Evolutionary conservation across 1,140 invertebrate genomes (phyloP), one percentile per base, ranked within the genome.

Genomic region (Neodiprion pinetum): DNA sequence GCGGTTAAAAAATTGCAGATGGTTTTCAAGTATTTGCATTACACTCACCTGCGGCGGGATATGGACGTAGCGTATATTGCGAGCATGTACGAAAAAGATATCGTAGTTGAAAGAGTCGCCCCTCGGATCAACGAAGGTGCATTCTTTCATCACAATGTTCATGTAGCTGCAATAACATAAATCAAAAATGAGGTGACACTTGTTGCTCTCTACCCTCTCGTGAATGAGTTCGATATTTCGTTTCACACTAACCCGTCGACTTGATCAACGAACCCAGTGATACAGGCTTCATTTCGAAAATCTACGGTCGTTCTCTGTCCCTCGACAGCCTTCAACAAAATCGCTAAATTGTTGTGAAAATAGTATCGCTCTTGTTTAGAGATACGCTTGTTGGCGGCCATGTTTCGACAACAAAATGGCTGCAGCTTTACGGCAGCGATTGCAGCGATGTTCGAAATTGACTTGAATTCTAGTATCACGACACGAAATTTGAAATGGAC

Each of bases 31-130:
- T 40, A 40, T 40, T 40, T 40, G 28, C 28, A 40, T 5, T 40
- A 40, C 1, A 40, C 91, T 91, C 81, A 93, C 91, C 75, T 89
- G 84, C 75, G 91, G 88, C 47, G 93, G 93, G 75, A 94, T 90
- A 74, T 93, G 92, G 7, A 94, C 90, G 83, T 90, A 92, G 80
- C 93, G 88, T 74, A 94, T 91, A 74, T 93, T 93, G 74, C 91
- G 83, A 9, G 89, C 91, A 67, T 92, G 91, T 17, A 94, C 82
- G 84, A 92, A 94, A 77, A 94, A 90, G 69, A 87, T 83, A 7
- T 89, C 85, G 78, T 88, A 91, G 12, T 81, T 80, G 49, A 82
- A 85, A 40, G 81, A 81, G 53, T 90, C 85, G 14, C 90, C 91
- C 82, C 87, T 86, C 11, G 89, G 84, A 83, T 92, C 90, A 75